Evolutionary conservation across 2,113 vertebrate species (phyloP), one percentile per base, ranked within the genome.

Genomic region (Cyphomyrus discorhynchus): DNA sequence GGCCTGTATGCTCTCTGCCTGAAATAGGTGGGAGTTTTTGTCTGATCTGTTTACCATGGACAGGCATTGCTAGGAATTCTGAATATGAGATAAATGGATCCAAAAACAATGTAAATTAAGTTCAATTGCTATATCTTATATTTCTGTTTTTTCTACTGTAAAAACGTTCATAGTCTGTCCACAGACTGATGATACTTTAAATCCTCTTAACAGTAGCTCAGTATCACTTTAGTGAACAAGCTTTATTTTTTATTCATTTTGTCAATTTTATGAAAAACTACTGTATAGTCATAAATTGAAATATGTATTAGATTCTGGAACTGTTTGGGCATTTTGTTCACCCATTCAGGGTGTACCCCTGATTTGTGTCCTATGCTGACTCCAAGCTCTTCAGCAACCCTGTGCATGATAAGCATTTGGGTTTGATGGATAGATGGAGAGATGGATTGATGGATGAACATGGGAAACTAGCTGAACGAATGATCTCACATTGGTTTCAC

Each of bases 401-500:
- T 56, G 5, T 56, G 5, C 19, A 2, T 56, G 53, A 56, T 56
- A 56, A 56, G 19, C 53, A 56, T 24, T 21, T 21, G 19, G 53
- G 53, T 21, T 56, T 56, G 53, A 56, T 56, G 53, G 53, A 21
- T 56, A 24, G 53, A 56, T 56, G 52, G 52, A 19, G 13, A 53
- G 52, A 50, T 15, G 50, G 50, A 52, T 19, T 52, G 3, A 24
- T 56, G 19, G 53, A 24, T 56, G 53, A 6, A 56, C 53, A 56
- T 56, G 5, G 53, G 53, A 56, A 56, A 24, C 53, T 21, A 21
- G 53, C 77, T 62, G 80, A 52, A 88, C 17, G 42, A 70, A 9
- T 62, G 7, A 47, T 88, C 89, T 88, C 89, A 89, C 77, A 27
- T 88, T 89, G 27, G n/a, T 35, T 15, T 35, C 9, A 74, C 11